Percentiles rank a stretch among this genome's conserved stretches.
Conservation (phyloP, 2,113 vertebrate genomes). For the Peromyscus californicus region DNA sequence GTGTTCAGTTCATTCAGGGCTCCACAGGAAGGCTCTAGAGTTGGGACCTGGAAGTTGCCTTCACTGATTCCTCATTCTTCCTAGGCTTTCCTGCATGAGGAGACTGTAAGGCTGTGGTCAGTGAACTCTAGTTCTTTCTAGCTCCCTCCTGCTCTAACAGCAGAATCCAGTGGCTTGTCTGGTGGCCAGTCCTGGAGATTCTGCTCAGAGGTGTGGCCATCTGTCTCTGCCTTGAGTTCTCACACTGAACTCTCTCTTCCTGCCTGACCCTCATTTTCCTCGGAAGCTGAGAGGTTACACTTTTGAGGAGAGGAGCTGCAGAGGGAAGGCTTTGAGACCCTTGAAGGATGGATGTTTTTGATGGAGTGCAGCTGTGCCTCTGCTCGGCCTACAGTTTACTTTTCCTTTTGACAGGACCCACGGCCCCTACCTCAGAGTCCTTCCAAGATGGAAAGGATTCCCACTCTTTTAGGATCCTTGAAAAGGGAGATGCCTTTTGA, state of each 20-base stretch:
- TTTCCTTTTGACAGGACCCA: background rate
- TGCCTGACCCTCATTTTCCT: background rate
- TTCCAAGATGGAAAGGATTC: conserved; percentile 9
- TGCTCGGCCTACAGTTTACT: background rate
- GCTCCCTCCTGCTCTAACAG: background rate
- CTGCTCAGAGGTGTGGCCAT: background rate
- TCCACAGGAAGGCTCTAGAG: background rate
- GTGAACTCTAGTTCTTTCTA: background rate
- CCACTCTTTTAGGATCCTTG: background rate
- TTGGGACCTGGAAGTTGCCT: no score
- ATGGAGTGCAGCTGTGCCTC: background rate
- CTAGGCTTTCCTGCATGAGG: background rate
- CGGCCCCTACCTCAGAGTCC: background rate
- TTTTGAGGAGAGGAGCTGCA: background rate
- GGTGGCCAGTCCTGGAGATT: background rate
- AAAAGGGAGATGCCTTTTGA: background rate
- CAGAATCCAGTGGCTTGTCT: background rate
- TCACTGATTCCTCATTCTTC: background rate
- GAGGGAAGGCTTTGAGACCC: background rate
- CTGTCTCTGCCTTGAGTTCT: conserved; percentile 20
- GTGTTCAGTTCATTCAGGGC: background rate
- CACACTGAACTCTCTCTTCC: background rate
- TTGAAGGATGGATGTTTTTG: background rate
- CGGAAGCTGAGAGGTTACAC: background rate
- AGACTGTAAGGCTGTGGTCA: conserved; percentile 11